Percentiles rank a stretch among this genome's conserved stretches.
Conservation (phyloP, 2,113 vertebrate genomes). For the Galemys pyrenaicus region DNA sequence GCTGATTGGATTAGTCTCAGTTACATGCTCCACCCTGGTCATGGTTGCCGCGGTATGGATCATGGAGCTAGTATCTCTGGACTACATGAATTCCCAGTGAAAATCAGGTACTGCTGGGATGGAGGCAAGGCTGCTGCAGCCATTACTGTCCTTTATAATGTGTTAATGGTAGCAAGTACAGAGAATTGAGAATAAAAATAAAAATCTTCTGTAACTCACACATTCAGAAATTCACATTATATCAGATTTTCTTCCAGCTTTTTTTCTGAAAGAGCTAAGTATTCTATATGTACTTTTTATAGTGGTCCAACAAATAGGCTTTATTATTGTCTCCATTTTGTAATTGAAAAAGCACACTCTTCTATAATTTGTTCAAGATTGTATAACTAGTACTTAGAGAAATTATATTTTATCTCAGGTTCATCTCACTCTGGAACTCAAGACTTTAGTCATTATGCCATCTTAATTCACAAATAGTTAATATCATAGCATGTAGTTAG, state of each 20-base stretch:
- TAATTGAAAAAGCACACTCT: neutral
- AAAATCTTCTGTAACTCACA: neutral
- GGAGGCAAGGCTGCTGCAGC: neutral
- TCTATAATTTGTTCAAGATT: neutral
- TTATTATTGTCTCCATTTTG: neutral
- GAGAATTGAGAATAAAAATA: neutral
- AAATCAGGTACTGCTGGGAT: neutral
- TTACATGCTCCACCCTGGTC: neutral
- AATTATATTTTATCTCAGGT: neutral
- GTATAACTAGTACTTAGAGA: no score
- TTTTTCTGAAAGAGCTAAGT: neutral
- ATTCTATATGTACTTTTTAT: neutral
- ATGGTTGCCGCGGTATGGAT: accelerated
- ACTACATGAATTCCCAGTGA: neutral
- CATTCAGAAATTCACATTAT: neutral
- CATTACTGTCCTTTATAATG: neutral
- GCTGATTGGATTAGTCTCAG: neutral
- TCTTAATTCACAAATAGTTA: neutral
- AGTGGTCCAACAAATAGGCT: neutral
- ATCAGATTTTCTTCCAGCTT: neutral
- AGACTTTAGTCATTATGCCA: neutral
- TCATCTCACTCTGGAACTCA: neutral
- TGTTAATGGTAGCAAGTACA: neutral
- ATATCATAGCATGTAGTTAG: neutral
- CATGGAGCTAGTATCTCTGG: neutral